phyloP scores from a whole-genome alignment of 2,113 vertebrate genomes.

The Rostratula benghalensis region DNA sequence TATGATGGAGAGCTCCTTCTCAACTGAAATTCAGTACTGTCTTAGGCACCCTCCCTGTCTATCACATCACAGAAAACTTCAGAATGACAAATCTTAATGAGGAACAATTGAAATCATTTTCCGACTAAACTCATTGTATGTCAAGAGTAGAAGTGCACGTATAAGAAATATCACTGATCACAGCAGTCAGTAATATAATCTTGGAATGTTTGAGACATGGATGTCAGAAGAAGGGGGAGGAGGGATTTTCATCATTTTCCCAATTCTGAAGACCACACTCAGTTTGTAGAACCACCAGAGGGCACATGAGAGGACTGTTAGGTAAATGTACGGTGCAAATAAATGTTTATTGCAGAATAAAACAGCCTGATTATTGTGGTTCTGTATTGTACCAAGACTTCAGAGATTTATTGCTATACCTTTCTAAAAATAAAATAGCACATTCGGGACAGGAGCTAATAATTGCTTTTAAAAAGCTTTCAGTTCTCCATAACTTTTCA shows the following conservation, averaged over 20 bases:
- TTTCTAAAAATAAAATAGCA: neutral
- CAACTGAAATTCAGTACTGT: neutral
- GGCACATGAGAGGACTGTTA: conserved; percentile 60
- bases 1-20: neutral
- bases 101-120: neutral
- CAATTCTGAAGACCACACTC: neutral
- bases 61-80: neutral
- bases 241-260: neutral
- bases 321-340: neutral
- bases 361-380: neutral
- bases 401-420: neutral
- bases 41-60: neutral
- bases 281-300: conserved; percentile 70
- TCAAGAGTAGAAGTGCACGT: neutral
- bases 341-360: conserved; percentile 39
- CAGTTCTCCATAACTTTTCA: neutral
- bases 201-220: neutral
- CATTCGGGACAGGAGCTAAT: neutral
- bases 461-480: neutral
- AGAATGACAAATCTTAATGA: neutral
- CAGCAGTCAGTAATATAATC: neutral
- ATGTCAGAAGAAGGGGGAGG: neutral
- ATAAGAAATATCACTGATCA: neutral
- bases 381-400: neutral
- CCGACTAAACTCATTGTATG: neutral